phyloP scores from a whole-genome alignment of 2,888 invertebrate species.

The Pammene fasciana region DNA sequence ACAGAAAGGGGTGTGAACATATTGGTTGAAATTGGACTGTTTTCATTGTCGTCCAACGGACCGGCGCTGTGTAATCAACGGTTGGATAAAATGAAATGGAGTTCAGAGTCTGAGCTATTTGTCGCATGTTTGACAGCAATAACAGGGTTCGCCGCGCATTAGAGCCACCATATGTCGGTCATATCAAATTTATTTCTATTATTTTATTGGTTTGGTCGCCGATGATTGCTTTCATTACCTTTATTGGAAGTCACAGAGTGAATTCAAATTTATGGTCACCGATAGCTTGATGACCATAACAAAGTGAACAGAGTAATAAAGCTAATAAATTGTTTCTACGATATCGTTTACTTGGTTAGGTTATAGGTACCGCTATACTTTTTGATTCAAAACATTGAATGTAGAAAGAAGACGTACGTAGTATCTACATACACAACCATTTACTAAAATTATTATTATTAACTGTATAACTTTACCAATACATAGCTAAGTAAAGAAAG shows the following conservation, averaged over 20 bases:
- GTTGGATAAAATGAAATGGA: conserved; percentile 76
- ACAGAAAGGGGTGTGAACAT: conserved; percentile 82
- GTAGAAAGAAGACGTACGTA: conserved; percentile 20
- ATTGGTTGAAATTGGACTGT: conserved; percentile 75
- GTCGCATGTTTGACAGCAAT: conserved; percentile 84
- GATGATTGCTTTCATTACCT: conserved; percentile 82
- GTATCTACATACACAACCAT: background rate
- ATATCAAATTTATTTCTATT: conserved; percentile 84
- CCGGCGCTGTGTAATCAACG: conserved; percentile 82
- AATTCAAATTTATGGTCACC: conserved; percentile 79
- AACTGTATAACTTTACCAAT: conserved; percentile 1
- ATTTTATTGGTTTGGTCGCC: conserved; percentile 79
- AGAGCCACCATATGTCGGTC: conserved; percentile 82
- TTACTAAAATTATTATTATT: conserved; percentile 9
- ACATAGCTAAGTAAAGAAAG: conserved; percentile 25
- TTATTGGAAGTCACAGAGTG: conserved; percentile 81
- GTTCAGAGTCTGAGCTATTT: conserved; percentile 74
- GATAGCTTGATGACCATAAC: conserved; percentile 79
- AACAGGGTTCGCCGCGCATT: conserved; percentile 80
- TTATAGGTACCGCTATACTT: conserved; percentile 42
- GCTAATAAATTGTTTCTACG: conserved; percentile 75
- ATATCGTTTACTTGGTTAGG: conserved; percentile 52
- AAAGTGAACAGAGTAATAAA: conserved; percentile 77
- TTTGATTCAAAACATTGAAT: conserved; percentile 44
- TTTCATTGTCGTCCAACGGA: conserved; percentile 77